A percentile compares a stretch with the other conserved stretches of the same genome.
phyloP scores from a whole-genome alignment of 2,888 invertebrate species.

The Hanleya hanleyi region DNA sequence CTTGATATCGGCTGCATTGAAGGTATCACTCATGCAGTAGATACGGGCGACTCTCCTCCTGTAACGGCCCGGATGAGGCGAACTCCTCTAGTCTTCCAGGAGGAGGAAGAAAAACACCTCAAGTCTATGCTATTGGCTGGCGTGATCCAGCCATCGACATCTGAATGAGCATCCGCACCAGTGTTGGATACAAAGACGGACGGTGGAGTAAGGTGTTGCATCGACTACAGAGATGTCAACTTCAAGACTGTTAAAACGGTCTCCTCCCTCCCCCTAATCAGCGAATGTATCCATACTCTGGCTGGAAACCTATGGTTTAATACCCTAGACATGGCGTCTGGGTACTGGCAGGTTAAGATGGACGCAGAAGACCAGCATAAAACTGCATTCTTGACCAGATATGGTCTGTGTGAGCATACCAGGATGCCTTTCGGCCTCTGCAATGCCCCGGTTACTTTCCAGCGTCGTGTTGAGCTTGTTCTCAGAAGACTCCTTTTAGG shows the following conservation, averaged over 20 bases:
- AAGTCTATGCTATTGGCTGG: constrained; percentile 28
- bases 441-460: constrained; percentile 39
- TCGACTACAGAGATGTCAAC: constrained; percentile 30
- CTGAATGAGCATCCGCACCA: constrained; percentile 33
- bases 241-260: constrained; percentile 26
- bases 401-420: constrained; percentile 37
- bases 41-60: constrained; percentile 28
- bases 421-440: constrained; percentile 40
- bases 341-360: too few relatives aligned
- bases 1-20: constrained; percentile 24
- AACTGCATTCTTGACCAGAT: constrained; percentile 39
- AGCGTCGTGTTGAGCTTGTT: constrained; percentile 28
- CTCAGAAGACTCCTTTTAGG: constrained; percentile 30
- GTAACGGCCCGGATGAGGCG: too few relatives aligned
- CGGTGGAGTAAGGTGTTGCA: too few relatives aligned
- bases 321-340: too few relatives aligned
- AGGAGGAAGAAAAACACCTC: constrained; percentile 30
- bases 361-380: constrained; percentile 32
- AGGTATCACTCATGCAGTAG: constrained; percentile 33
- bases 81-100: constrained; percentile 26
- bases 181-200: constrained; percentile 34
- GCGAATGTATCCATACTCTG: too few relatives aligned
- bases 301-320: too few relatives aligned
- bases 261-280: too few relatives aligned
- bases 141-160: constrained; percentile 23